Evolutionary conservation across 2,888 invertebrate species (phyloP).

Genomic region (Dynastes hyllus): DNA sequence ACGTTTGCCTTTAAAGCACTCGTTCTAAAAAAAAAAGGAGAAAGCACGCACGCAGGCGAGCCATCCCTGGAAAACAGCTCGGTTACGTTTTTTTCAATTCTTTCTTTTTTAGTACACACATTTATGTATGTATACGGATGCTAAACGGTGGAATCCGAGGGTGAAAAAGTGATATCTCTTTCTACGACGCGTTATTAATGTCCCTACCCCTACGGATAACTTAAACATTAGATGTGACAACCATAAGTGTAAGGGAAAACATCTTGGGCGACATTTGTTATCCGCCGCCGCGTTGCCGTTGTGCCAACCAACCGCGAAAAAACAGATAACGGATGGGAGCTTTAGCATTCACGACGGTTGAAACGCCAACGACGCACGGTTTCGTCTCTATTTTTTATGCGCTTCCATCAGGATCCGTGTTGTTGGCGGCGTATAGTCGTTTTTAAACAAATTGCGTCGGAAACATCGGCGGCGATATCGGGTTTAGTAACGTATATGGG

Average conservation of each 20-base stretch:
- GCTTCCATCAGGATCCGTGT: neutral
- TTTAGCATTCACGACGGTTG: constrained; percentile 27
- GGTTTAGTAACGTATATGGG: neutral
- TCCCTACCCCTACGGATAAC: constrained; percentile 27
- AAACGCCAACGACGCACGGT: constrained; percentile 5
- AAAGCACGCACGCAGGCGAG: neutral
- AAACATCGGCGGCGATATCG: neutral
- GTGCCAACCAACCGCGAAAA: constrained; percentile 37
- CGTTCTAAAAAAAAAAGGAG: neutral
- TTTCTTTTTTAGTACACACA: constrained; percentile 6
- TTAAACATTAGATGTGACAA: constrained; percentile 46
- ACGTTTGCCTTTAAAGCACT: constrained; percentile 5
- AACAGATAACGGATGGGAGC: constrained; percentile 30
- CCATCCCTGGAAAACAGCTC: neutral
- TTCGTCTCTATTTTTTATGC: constrained; percentile 24
- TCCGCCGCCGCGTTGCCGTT: neutral
- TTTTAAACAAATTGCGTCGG: constrained; percentile 10
- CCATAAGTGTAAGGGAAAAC: constrained; percentile 42
- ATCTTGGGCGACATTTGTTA: constrained; percentile 46
- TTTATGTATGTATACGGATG: neutral
- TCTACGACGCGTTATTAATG: constrained; percentile 42
- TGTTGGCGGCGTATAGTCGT: neutral
- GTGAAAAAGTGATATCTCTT: constrained; percentile 40
- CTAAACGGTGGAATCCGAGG: constrained; percentile 22
- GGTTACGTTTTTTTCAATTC: constrained; percentile 12